These are phyloP conservation scores for Scomberomorus guttatus DNA, from an alignment of 2,797 vertebrate genomes.

Conservation along the genomic window DNA sequence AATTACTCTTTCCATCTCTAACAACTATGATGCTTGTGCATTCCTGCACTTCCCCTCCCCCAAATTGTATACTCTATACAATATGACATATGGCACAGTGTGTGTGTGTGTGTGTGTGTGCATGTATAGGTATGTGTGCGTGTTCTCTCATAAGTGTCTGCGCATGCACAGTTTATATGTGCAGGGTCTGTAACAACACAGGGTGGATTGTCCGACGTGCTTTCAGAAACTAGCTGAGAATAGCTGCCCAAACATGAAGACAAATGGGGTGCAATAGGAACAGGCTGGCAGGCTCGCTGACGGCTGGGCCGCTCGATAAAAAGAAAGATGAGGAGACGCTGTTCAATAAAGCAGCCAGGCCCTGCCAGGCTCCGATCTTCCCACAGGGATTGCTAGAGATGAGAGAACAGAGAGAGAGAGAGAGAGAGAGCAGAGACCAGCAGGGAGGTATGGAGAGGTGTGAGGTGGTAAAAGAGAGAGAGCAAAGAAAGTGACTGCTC, in stretches of 20 bases:
- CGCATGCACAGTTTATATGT: not conserved
- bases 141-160: too few relatives aligned
- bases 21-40: not conserved
- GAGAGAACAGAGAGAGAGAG: slow-evolving; percentile 14
- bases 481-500: not conserved
- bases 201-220: slow-evolving; percentile 31
- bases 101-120: slow-evolving; percentile 1
- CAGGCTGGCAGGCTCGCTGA: slow-evolving; percentile 70
- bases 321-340: slow-evolving; percentile 78
- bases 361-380: slow-evolving; percentile 53
- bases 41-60: not conserved
- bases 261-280: slow-evolving; percentile 74
- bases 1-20: not conserved
- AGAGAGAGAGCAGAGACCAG: slow-evolving; percentile 16
- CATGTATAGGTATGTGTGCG: too few relatives aligned
- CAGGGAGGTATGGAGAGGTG: slow-evolving; percentile 37
- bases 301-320: slow-evolving; percentile 62
- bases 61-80: not conserved
- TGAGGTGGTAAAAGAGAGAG: slow-evolving; percentile 14
- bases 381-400: slow-evolving; percentile 58
- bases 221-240: slow-evolving; percentile 57
- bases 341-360: slow-evolving; percentile 70
- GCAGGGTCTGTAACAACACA: not conserved
- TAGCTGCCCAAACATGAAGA: slow-evolving; percentile 74
- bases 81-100: not conserved